phyloP scores from a whole-genome alignment of 2,797 vertebrate species.

The Gallinago stenura region DNA sequence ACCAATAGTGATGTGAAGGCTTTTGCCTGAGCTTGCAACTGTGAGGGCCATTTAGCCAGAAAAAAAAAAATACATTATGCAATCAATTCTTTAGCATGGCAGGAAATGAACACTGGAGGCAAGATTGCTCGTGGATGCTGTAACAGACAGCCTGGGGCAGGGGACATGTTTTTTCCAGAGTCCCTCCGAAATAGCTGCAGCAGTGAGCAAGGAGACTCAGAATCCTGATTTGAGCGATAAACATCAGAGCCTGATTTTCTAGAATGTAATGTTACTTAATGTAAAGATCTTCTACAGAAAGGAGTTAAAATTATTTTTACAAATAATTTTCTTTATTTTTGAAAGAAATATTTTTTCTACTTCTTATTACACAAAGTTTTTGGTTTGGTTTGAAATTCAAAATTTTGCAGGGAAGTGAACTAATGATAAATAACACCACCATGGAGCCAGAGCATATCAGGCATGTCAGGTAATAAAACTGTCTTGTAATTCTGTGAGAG shows the following conservation, averaged over 20 bases:
- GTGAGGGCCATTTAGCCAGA: neutral
- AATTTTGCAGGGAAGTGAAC: neutral
- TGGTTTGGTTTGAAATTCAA: neutral
- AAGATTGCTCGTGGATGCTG: neutral
- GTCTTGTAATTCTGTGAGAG: neutral
- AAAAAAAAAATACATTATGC: neutral
- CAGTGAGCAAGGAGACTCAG: neutral
- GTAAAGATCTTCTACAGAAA: neutral
- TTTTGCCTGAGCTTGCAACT: neutral
- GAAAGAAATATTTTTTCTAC: neutral
- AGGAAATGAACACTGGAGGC: neutral
- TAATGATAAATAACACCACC: neutral
- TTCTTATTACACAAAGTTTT: neutral
- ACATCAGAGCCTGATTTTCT: neutral
- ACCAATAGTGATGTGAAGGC: neutral
- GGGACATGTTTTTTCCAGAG: rapidly evolving
- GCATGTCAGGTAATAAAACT: neutral
- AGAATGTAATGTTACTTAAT: neutral
- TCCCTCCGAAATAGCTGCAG: neutral
- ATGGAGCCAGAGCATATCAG: neutral
- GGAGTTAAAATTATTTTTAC: neutral
- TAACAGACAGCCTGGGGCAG: neutral
- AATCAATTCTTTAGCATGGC: neutral
- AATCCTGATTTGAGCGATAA: neutral
- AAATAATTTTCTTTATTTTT: neutral